These are phyloP conservation scores for Ips typographus DNA, from an alignment of 1,140 invertebrate species.

Conservation along the genomic window DNA sequence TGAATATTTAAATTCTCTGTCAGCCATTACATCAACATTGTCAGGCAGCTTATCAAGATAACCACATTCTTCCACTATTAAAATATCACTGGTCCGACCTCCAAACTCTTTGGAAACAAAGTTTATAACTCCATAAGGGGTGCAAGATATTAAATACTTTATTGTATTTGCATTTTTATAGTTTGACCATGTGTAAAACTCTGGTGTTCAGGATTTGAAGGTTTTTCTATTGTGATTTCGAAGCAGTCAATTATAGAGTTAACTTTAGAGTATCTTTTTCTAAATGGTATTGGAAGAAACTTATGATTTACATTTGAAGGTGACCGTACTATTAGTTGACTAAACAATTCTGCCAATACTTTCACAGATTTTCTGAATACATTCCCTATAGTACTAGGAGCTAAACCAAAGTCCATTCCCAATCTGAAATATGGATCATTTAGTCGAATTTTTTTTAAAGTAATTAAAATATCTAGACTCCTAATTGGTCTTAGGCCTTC, in stretches of 20 bases:
- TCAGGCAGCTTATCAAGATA: slow-evolving; percentile 44
- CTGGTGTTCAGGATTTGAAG: slow-evolving; percentile 49
- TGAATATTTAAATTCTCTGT: slow-evolving; percentile 47
- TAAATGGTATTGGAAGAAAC: slow-evolving; percentile 1
- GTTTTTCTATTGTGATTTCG: slow-evolving; percentile 34
- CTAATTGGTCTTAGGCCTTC: too few relatives aligned
- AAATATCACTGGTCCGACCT: slow-evolving; percentile 48
- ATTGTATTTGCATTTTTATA: slow-evolving; percentile 56
- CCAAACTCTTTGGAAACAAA: slow-evolving; percentile 52
- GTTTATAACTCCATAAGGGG: slow-evolving; percentile 52
- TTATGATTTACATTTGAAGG: too few relatives aligned
- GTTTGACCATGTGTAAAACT: slow-evolving; percentile 52
- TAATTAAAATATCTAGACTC: too few relatives aligned
- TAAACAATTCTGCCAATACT: too few relatives aligned
- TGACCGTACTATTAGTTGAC: too few relatives aligned
- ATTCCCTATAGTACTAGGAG: too few relatives aligned
- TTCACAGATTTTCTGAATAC: too few relatives aligned
- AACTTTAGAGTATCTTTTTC: slow-evolving; percentile 14
- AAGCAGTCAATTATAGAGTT: slow-evolving; percentile 31
- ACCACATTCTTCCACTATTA: slow-evolving; percentile 47
- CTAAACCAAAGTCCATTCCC: too few relatives aligned
- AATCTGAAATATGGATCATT: too few relatives aligned
- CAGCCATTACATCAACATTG: slow-evolving; percentile 45
- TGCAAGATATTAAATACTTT: slow-evolving; percentile 55
- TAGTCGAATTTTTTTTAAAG: too few relatives aligned